These are phyloP conservation scores for Flexamia atlantica DNA, from an alignment of 2,888 invertebrate genomes.

Conservation along the genomic window DNA sequence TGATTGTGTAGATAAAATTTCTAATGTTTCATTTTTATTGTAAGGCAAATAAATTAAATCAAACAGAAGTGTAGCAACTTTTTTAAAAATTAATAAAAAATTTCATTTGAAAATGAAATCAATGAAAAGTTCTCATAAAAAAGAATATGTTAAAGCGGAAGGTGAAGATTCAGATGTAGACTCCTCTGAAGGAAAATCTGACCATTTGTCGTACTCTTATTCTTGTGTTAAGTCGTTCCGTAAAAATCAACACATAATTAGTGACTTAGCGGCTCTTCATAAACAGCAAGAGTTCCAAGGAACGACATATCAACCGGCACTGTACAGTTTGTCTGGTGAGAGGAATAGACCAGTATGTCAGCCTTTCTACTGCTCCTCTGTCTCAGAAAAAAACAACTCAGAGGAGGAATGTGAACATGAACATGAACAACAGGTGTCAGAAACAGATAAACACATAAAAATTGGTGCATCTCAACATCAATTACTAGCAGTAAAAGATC, in stretches of 20 bases:
- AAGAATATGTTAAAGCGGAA: not conserved
- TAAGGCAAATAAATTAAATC: not conserved
- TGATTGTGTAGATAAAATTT: not conserved
- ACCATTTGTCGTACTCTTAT: constrained; percentile 43
- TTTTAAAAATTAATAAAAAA: not conserved
- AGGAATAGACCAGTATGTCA: constrained; percentile 23
- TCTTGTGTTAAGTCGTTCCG: constrained; percentile 36
- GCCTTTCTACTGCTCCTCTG: constrained; percentile 1
- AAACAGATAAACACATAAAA: not conserved
- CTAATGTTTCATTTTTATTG: not conserved
- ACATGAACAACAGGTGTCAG: not conserved
- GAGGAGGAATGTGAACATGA: not conserved
- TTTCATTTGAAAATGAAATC: not conserved
- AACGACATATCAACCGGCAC: not conserved
- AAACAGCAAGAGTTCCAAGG: constrained; percentile 1
- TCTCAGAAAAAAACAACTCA: not conserved
- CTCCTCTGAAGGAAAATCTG: not conserved
- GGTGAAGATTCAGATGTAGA: not conserved
- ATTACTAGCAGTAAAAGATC: not conserved
- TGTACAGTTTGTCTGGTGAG: constrained; percentile 18
- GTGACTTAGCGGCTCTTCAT: not conserved
- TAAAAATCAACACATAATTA: constrained; percentile 21
- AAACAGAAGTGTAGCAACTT: too few relatives aligned
- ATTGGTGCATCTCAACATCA: not conserved
- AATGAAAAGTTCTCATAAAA: not conserved